These are phyloP conservation scores for Acleris literana DNA, from an alignment of 2,888 invertebrate genomes.

Conservation along the genomic window DNA sequence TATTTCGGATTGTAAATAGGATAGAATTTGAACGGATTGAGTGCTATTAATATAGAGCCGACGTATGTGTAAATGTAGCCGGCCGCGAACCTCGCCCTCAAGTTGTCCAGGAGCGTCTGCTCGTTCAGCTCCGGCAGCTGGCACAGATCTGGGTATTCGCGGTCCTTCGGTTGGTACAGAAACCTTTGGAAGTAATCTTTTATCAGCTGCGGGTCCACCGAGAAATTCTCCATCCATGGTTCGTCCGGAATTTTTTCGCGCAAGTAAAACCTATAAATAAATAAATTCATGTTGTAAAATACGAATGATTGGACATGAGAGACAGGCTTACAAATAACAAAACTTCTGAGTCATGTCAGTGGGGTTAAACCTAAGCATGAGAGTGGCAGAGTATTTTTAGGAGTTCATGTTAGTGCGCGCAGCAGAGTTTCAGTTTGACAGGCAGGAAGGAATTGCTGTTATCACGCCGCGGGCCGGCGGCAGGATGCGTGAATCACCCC, in stretches of 20 bases:
- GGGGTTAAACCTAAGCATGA: constrained; percentile 56
- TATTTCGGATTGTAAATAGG: constrained; percentile 99
- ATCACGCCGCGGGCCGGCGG: constrained; percentile 62
- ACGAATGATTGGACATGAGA: constrained; percentile 14
- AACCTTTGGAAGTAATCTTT: constrained; percentile 96
- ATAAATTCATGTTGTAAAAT: constrained; percentile 32
- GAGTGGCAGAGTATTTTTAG: constrained; percentile 55
- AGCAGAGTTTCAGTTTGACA: constrained; percentile 69
- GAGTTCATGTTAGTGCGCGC: constrained; percentile 60
- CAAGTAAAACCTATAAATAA: constrained; percentile 89
- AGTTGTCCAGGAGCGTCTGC: constrained; percentile 94
- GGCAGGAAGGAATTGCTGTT: constrained; percentile 79
- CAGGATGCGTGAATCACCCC: constrained; percentile 79
- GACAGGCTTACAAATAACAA: constrained; percentile 42
- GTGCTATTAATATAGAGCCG: constrained; percentile 96
- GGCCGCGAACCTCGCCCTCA: constrained; percentile 93
- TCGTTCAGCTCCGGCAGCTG: constrained; percentile 98
- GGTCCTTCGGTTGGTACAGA: constrained; percentile 94
- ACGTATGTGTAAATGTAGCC: constrained; percentile 98
- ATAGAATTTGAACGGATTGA: constrained; percentile 97
- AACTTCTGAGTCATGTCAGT: constrained; percentile 70
- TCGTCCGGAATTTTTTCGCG: constrained; percentile 93
- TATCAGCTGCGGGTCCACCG: constrained; percentile 95
- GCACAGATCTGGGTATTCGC: constrained; percentile 97
- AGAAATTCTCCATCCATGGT: constrained; percentile 94